These are phyloP conservation scores for Cepphus grylle DNA, from an alignment of 2,113 vertebrate genomes.

Conservation along the genomic window DNA sequence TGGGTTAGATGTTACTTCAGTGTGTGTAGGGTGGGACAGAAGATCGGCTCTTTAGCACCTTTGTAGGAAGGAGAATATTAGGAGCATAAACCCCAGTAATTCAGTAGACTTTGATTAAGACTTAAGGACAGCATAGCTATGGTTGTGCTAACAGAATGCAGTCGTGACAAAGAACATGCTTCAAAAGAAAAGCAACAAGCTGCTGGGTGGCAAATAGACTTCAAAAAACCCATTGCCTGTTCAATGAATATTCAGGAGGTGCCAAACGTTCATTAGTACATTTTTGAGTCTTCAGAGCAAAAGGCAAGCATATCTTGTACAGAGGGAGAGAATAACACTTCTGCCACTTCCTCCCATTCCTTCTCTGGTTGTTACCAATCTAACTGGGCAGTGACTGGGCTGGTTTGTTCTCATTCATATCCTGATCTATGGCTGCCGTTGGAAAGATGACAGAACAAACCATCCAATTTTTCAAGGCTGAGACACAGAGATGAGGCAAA, in stretches of 20 bases:
- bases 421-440: neutral
- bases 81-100: neutral
- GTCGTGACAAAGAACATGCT: neutral
- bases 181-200: neutral
- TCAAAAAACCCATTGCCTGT: neutral
- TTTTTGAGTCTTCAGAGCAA: neutral
- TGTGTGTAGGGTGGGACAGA: neutral
- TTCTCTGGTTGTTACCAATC: rapidly evolving
- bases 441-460: neutral
- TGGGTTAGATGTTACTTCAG: neutral
- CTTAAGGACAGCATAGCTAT: neutral
- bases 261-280: neutral
- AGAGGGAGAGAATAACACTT: neutral
- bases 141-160: neutral
- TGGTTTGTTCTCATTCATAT: neutral
- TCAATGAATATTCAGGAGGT: neutral
- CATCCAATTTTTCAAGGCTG: neutral
- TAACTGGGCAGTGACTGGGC: neutral
- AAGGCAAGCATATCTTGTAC: neutral
- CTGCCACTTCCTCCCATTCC: neutral
- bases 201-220: neutral
- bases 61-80: neutral
- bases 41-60: neutral
- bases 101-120: neutral
- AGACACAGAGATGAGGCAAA: neutral